Percentiles rank a stretch among this genome's conserved stretches.
Evolutionary conservation across 2,888 invertebrate species (phyloP).

Genomic region (Xestoiulus laeticollis): DNA sequence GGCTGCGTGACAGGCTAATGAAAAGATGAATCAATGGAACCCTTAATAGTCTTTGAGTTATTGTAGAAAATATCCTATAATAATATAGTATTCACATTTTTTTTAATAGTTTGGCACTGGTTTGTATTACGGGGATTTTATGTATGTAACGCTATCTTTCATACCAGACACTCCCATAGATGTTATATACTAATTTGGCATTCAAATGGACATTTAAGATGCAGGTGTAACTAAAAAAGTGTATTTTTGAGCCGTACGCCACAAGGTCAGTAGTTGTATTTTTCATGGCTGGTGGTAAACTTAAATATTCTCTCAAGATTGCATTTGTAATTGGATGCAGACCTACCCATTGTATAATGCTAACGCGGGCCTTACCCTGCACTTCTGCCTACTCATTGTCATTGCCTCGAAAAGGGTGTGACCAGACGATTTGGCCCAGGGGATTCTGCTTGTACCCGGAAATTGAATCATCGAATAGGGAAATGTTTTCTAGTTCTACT

Average conservation of each 20-base stretch:
- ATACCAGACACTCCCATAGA: background rate
- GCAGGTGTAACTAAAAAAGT: background rate
- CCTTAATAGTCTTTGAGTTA: background rate
- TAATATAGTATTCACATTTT: background rate
- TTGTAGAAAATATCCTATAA: background rate
- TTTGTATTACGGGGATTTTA: background rate
- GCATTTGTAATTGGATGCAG: background rate
- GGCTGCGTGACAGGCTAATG: background rate
- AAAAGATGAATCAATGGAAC: background rate
- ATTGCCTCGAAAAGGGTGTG: slow-evolving; percentile 1
- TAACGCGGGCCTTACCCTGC: background rate
- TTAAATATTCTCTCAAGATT: background rate
- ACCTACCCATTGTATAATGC: background rate
- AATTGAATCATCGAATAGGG: background rate
- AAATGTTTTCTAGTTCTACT: too few species aligned
- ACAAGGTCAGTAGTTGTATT: background rate
- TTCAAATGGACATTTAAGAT: background rate
- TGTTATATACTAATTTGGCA: background rate
- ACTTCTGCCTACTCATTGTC: slow-evolving; percentile 19
- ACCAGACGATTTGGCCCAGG: background rate
- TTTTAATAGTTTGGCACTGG: background rate
- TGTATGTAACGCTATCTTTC: background rate
- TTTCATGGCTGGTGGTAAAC: slow-evolving; percentile 8
- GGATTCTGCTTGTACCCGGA: background rate
- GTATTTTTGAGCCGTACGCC: background rate